Percentiles rank a stretch among this genome's conserved stretches.
Evolutionary conservation across 2,113 vertebrate species (phyloP).

Genomic region (Colaptes auratus): DNA sequence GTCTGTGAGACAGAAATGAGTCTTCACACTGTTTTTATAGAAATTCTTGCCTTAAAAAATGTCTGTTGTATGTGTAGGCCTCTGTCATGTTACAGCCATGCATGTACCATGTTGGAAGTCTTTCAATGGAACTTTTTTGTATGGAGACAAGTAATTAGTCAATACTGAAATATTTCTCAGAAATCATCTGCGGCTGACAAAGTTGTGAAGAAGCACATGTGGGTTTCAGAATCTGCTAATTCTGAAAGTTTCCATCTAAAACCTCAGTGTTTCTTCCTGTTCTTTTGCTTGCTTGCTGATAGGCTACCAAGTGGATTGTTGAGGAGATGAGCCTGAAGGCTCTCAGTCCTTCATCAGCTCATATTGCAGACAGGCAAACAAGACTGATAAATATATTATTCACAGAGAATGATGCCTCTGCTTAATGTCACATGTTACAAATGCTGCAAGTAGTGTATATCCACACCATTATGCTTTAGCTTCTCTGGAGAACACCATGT

Average conservation of each 20-base stretch:
- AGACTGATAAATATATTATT: background rate
- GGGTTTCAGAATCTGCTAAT: background rate
- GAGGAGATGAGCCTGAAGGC: background rate
- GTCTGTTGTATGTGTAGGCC: background rate
- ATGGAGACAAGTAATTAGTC: background rate
- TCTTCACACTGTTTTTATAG: background rate
- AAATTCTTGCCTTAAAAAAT: background rate
- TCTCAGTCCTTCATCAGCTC: background rate
- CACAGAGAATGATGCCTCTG: background rate
- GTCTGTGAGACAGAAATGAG: background rate
- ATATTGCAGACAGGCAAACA: background rate
- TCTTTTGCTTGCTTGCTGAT: accelerated
- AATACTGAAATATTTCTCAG: background rate
- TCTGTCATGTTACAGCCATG: background rate
- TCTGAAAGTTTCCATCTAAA: background rate
- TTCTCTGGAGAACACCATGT: background rate
- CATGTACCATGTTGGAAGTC: background rate
- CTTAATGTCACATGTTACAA: background rate
- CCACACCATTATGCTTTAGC: background rate
- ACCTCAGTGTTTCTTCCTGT: background rate
- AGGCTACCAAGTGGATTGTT: background rate
- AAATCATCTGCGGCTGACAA: background rate
- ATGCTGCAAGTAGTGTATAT: background rate
- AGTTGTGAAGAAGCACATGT: background rate
- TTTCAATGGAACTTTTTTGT: background rate